Percentiles rank a stretch among this genome's conserved stretches.
Conservation (phyloP, 2,113 vertebrate species). For the sheep (Ovis aries) region DNA sequence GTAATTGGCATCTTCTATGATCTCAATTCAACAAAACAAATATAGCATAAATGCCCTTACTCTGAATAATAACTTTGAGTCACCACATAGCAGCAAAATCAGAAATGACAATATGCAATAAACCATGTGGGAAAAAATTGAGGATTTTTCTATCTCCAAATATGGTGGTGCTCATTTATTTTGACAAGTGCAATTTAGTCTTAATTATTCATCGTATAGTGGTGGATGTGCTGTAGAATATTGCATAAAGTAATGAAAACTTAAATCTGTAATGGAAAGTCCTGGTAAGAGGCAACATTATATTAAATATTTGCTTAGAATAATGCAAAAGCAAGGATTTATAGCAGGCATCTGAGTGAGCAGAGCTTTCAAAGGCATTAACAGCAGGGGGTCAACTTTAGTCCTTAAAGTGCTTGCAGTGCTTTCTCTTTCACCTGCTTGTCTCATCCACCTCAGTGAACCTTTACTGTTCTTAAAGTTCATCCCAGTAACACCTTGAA, state of each 20-base stretch:
- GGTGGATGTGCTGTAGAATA: background rate
- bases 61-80: background rate
- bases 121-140: background rate
- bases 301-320: background rate
- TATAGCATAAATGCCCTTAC: background rate
- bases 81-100: background rate
- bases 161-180: slow-evolving; percentile 7
- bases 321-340: background rate
- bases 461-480: background rate
- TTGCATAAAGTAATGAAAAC: background rate
- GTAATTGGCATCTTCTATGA: background rate
- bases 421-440: background rate
- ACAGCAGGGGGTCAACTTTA: background rate
- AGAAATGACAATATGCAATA: background rate
- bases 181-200: slow-evolving; percentile 34
- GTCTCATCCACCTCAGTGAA: fast-evolving
- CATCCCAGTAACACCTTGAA: background rate
- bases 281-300: background rate
- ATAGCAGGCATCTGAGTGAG: background rate
- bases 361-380: background rate
- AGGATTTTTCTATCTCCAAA: background rate
- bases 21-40: background rate
- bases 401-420: fast-evolving
- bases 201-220: slow-evolving; percentile 47
- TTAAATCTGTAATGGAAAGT: background rate